Base-by-base conservation (phyloP, 92 coral and sea anemone genomes). In the Montipora capitata region DNA sequence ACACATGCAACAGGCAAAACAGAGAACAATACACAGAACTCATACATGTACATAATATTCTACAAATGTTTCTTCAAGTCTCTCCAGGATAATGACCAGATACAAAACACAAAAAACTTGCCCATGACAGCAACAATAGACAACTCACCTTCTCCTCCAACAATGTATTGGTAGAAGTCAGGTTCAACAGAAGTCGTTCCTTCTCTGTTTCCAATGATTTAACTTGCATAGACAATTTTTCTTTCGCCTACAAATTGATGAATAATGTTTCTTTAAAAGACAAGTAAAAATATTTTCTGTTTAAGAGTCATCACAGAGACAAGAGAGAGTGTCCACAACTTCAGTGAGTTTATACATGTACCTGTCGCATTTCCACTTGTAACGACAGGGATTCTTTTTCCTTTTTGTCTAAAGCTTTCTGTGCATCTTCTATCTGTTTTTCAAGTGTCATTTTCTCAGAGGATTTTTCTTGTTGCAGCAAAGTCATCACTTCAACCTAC, bases 401-500 rank as follows among this genome's bases (percentile, higher is more conserved):
- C 71, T 82, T 95, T 48, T 84, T 72, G 17, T 82, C 80, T 4
- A 86, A 63, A n/a, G 92, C 58, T 39, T 69, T 75, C 76, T 91
- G 95, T 7, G 89, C 85, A 56, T 94, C 92, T 8, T 92, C 91
- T 5, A 92, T 74, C 83, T 94, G 97, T 77, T 94, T 91, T 66
- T 87, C 91, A 73, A 94, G 57, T 2, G 90, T 82, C 3, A 79
- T 88, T 61, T 86, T 92, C 66, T 97, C 95, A 10, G 90, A 93
- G 14, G 79, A 84, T 80, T 90, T 93, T 20, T 90, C 93, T 73
- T 79, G 90, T 52, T 91, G 94, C 3, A 95, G 68, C 9, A 73
- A 77, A 9, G 89, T 81, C 85, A 90, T 84, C 67, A 88, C 92
- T 45, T 91, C 91, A 39, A 88, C 82, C 96, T 95, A 51, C 0